Evolutionary conservation across 2,888 invertebrate genomes (phyloP).

Genomic region (Eueremaeus valkanovi): DNA sequence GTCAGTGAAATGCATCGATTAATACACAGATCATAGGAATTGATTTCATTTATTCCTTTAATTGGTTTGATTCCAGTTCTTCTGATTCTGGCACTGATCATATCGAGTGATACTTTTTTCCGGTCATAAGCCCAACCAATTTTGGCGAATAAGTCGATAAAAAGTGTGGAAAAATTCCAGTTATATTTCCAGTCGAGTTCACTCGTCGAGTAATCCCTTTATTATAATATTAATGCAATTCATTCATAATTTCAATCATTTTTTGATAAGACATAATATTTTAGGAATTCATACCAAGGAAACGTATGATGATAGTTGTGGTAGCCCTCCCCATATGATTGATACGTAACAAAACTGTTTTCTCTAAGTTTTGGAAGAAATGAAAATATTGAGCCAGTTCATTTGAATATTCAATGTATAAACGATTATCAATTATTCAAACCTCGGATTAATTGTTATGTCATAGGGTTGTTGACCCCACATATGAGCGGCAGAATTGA

Average conservation of each 20-base stretch:
- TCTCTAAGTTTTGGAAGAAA: not conserved
- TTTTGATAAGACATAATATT: not conserved
- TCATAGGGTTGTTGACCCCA: conserved; percentile 92
- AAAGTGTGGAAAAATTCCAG: conserved; percentile 51
- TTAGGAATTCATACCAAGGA: conserved; percentile 6
- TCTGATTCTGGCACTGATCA: conserved; percentile 49
- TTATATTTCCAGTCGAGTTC: conserved; percentile 53
- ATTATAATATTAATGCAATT: not conserved
- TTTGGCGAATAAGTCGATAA: conserved; percentile 53
- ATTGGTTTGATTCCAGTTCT: conserved; percentile 57
- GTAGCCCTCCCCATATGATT: conserved; percentile 27
- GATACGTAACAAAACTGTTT: conserved; percentile 30
- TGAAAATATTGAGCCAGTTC: conserved; percentile 4
- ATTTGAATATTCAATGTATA: not conserved
- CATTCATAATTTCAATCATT: no score
- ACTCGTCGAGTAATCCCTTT: conserved; percentile 53
- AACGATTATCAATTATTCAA: not conserved
- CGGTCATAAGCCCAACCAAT: conserved; percentile 53
- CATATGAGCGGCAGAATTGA: conserved; percentile 91
- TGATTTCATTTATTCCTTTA: not conserved
- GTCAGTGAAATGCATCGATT: not conserved
- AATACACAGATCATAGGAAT: not conserved
- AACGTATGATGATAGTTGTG: conserved; percentile 30
- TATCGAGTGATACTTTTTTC: conserved; percentile 50
- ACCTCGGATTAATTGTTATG: conserved; percentile 59